Conservation (phyloP, 2,797 vertebrate species). For the Notoglanidium macrostoma region DNA sequence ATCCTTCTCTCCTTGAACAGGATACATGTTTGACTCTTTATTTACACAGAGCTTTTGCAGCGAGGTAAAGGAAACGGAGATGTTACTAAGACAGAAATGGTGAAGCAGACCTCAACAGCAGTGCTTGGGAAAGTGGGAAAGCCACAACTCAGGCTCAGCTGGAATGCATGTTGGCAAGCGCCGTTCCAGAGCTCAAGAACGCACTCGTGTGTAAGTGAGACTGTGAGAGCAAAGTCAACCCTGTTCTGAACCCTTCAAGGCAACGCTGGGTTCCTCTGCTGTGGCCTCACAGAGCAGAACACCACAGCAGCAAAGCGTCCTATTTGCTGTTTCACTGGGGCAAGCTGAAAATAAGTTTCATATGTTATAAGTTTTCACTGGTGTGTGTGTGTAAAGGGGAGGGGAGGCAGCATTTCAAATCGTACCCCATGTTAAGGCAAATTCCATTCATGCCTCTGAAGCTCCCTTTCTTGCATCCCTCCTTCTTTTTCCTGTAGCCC, state of each 20-base stretch:
- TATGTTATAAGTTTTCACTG: conserved; percentile 6
- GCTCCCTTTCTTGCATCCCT: conserved; percentile 35
- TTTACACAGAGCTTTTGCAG: conserved; percentile 29
- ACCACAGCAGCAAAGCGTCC: neutral
- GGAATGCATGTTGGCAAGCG: conserved; percentile 51
- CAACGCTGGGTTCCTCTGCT: conserved; percentile 3
- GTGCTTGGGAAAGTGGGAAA: conserved; percentile 40
- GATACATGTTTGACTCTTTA: neutral
- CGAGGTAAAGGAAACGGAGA: neutral
- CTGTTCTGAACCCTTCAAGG: conserved; percentile 1
- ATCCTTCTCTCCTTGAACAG: neutral
- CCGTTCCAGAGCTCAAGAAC: conserved; percentile 23
- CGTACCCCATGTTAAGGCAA: conserved; percentile 54
- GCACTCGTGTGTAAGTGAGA: conserved; percentile 43
- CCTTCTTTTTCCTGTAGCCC: conserved; percentile 32
- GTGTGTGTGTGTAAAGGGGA: neutral
- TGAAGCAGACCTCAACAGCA: conserved; percentile 40
- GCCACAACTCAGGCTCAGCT: conserved; percentile 46
- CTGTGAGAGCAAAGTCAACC: conserved; percentile 34
- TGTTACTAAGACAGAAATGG: conserved; percentile 26
- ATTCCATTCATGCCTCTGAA: conserved; percentile 55
- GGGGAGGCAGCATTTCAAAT: conserved; percentile 34
- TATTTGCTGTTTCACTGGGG: too few species aligned
- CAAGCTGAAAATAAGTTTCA: conserved; percentile 2
- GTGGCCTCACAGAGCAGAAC: conserved; percentile 28